Evolutionary conservation across 2,888 invertebrate species (phyloP).

Genomic region (Ditula angustiorana): DNA sequence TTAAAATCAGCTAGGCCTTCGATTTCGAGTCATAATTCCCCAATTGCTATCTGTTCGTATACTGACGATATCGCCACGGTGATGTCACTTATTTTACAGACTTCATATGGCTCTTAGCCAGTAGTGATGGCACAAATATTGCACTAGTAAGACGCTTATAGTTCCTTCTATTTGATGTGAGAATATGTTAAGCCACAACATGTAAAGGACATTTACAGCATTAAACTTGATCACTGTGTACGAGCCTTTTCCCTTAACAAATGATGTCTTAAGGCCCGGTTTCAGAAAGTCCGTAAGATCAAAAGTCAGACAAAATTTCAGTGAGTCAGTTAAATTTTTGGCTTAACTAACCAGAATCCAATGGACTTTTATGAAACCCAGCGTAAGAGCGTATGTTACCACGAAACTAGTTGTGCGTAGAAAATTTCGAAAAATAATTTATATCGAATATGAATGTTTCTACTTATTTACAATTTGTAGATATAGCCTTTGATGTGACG

Average conservation of each 20-base stretch:
- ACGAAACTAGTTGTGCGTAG: slow-evolving; percentile 82
- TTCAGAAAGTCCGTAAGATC: too few species aligned
- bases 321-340: too few species aligned
- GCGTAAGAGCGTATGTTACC: slow-evolving; percentile 59
- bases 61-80: neutral
- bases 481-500: slow-evolving; percentile 57
- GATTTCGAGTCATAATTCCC: neutral
- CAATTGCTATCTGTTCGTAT: neutral
- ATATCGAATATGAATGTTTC: slow-evolving; percentile 30
- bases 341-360: too few species aligned
- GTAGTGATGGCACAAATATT: too few species aligned
- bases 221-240: neutral
- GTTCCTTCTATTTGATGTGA: neutral
- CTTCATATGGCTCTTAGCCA: neutral
- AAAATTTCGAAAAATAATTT: slow-evolving; percentile 67
- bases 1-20: slow-evolving; percentile 47
- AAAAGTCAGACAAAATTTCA: too few species aligned
- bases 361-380: too few species aligned
- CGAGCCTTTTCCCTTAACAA: slow-evolving; percentile 34
- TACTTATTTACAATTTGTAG: slow-evolving; percentile 68
- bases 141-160: neutral
- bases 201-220: neutral
- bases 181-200: neutral
- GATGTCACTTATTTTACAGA: neutral
- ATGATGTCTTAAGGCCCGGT: too few species aligned